phyloP scores from a whole-genome alignment of 2,888 invertebrate species.

The Oasisia sp. region DNA sequence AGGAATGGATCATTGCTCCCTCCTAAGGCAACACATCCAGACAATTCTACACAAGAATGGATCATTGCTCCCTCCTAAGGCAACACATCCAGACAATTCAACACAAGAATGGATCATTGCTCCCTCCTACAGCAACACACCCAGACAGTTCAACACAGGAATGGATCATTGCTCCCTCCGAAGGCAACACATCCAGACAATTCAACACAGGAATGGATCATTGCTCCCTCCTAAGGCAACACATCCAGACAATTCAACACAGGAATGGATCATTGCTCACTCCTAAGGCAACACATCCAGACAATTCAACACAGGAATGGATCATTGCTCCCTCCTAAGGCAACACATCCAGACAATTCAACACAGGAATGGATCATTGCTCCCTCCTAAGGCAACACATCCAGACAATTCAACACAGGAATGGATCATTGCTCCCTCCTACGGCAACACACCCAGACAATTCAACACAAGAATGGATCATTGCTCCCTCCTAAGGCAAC shows the following conservation, averaged over 20 bases:
- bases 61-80: neutral
- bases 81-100: constrained; percentile 55
- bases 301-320: constrained; percentile 68
- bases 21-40: constrained; percentile 44
- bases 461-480: neutral
- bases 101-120: constrained; percentile 68
- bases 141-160: neutral
- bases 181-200: too few species aligned
- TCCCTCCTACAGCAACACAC: constrained; percentile 57
- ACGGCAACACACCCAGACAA: neutral
- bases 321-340: constrained; percentile 66
- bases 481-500: neutral
- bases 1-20: constrained; percentile 68
- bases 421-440: constrained; percentile 67
- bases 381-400: neutral
- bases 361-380: neutral
- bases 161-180: neutral
- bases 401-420: constrained; percentile 66
- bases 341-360: neutral
- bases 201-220: constrained; percentile 69
- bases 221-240: constrained; percentile 63
- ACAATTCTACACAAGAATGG: neutral
- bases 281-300: neutral
- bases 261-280: neutral
- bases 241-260: neutral